Conservation (phyloP, 2,888 invertebrate genomes). For the Palloptera scutellata region DNA sequence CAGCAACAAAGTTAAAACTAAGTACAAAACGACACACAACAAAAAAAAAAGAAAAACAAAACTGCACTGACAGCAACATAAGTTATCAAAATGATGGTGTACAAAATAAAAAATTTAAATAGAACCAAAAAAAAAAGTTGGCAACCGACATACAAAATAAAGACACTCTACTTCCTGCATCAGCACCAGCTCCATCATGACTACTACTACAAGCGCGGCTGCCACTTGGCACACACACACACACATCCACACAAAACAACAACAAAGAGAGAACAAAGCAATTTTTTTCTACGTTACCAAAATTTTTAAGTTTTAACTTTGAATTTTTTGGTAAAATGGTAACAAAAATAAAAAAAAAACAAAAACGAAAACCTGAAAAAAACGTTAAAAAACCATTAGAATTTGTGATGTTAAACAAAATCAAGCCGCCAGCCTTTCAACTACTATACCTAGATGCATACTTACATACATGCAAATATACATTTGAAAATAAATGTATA, state of each 20-base stretch:
- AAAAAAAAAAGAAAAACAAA: neutral
- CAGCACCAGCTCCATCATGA: no score
- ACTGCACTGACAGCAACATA: constrained; percentile 8
- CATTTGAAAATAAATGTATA: constrained; percentile 1
- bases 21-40: constrained; percentile 20
- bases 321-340: neutral
- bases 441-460: constrained; percentile 5
- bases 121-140: neutral
- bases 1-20: constrained; percentile 11
- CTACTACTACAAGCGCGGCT: neutral
- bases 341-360: no score
- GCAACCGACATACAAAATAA: neutral
- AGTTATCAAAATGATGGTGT: neutral
- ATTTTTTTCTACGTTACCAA: constrained; percentile 14
- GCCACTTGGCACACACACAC: neutral
- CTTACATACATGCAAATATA: neutral
- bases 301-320: constrained; percentile 20
- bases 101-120: neutral
- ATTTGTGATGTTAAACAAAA: constrained; percentile 31
- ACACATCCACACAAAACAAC: neutral
- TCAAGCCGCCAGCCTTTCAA: constrained; percentile 1
- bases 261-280: constrained; percentile 16
- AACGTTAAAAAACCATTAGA: neutral
- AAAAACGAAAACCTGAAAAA: no score
- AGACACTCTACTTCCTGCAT: neutral